These are phyloP conservation scores for Irena cyanogastra DNA, from an alignment of 2,113 vertebrate species.

Conservation along the genomic window DNA sequence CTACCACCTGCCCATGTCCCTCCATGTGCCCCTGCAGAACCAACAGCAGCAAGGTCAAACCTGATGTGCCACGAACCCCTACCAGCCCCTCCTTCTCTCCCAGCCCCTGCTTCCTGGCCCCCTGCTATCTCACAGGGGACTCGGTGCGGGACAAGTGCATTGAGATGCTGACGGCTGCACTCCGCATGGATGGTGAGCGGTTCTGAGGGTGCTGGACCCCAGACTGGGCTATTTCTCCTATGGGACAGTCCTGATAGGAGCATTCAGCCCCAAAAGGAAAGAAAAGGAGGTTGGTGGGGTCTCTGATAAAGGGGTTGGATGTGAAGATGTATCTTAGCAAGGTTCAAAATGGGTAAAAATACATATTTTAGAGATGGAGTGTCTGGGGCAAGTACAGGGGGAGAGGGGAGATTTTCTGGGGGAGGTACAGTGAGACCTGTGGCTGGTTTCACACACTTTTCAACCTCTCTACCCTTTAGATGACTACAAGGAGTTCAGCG, in stretches of 20 bases:
- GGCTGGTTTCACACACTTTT: not conserved
- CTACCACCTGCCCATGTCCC: rapidly evolving
- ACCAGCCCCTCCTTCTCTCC: constrained; percentile 77
- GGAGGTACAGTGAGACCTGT: not conserved
- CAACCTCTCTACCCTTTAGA: constrained; percentile 64
- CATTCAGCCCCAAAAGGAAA: not conserved
- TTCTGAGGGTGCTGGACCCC: not conserved
- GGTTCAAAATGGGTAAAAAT: not conserved
- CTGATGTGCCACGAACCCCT: constrained; percentile 76
- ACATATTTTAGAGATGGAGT: not conserved
- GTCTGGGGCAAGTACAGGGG: not conserved
- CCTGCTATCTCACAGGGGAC: constrained; percentile 85
- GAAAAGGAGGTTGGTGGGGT: not conserved
- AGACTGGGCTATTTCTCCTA: not conserved
- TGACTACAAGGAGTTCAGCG: constrained; percentile 85
- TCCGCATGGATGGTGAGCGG: constrained; percentile 84
- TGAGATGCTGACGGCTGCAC: constrained; percentile 87
- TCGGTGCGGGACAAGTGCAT: constrained; percentile 92
- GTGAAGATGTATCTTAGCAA: not conserved
- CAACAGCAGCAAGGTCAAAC: constrained; percentile 75
- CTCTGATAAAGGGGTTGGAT: not conserved
- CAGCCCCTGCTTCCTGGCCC: constrained; percentile 63
- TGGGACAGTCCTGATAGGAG: not conserved
- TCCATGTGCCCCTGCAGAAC: constrained; percentile 37
- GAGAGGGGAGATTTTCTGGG: not conserved